Conservation (phyloP, 1,140 invertebrate species). For the Drosophila miranda region DNA sequence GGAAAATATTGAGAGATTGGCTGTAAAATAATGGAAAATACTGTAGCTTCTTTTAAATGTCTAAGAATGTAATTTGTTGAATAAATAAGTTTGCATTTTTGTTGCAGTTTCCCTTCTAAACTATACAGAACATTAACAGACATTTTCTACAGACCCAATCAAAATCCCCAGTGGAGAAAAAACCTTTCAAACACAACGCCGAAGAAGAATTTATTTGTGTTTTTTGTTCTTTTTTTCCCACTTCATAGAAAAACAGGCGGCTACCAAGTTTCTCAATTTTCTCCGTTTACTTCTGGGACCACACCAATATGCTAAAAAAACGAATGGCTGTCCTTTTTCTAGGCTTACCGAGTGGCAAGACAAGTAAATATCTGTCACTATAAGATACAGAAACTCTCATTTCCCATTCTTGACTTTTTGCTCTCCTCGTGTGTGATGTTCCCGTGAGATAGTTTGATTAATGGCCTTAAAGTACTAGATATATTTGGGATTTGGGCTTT, state of each 20-base stretch:
- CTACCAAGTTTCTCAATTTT: slow-evolving; percentile 55
- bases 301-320: slow-evolving; percentile 67
- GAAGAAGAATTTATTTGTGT: neutral
- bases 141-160: too few species aligned
- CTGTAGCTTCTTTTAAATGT: too few species aligned
- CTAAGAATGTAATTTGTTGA: too few species aligned
- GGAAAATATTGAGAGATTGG: too few species aligned
- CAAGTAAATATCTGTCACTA: slow-evolving; percentile 72
- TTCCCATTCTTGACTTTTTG: slow-evolving; percentile 12
- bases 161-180: too few species aligned
- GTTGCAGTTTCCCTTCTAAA: too few species aligned
- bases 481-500: slow-evolving; percentile 54
- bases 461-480: slow-evolving; percentile 61
- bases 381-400: slow-evolving; percentile 55
- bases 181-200: too few species aligned
- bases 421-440: slow-evolving; percentile 62
- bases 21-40: too few species aligned
- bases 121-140: too few species aligned
- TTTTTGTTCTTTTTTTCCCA: slow-evolving; percentile 18
- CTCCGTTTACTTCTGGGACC: slow-evolving; percentile 56
- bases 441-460: slow-evolving; percentile 81
- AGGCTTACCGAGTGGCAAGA: slow-evolving; percentile 57
- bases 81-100: too few species aligned
- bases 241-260: slow-evolving; percentile 31
- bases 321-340: slow-evolving; percentile 35